These are phyloP conservation scores for Ginglymostoma cirratum DNA, from an alignment of 2,113 vertebrate genomes.

Conservation along the genomic window DNA sequence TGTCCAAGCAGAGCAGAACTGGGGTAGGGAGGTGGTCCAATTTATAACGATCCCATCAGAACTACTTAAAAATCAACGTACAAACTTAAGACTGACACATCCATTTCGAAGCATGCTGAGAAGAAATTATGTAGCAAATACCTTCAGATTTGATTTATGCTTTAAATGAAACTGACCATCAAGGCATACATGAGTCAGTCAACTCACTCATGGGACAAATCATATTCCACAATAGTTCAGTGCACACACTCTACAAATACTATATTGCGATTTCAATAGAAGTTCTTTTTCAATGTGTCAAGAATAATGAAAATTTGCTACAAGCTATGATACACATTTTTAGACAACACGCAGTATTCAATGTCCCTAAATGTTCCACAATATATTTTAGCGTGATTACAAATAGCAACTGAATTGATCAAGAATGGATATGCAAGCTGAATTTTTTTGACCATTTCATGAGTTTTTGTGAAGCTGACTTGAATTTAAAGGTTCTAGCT, in stretches of 20 bases:
- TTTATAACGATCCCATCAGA: not conserved
- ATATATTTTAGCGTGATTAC: not conserved
- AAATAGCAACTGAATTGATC: not conserved
- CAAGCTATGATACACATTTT: not conserved
- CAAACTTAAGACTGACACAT: not conserved
- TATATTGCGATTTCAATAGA: not conserved
- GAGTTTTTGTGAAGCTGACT: not conserved
- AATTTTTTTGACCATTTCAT: not conserved
- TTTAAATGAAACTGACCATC: not conserved
- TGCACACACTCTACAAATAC: not conserved
- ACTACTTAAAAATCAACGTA: conserved; percentile 12
- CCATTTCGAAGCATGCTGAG: not conserved
- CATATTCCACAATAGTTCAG: not conserved
- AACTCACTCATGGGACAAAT: not conserved
- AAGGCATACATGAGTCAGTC: not conserved
- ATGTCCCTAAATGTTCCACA: not conserved
- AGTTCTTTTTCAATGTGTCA: not conserved
- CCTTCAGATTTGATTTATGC: not conserved
- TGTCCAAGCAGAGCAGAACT: not conserved
- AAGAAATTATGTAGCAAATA: not conserved
- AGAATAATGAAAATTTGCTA: not conserved
- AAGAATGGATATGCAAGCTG: not conserved
- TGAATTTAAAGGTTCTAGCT: not conserved
- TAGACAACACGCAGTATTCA: not conserved
- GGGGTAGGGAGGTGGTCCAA: not conserved